A percentile compares a stretch with the other conserved stretches of the same genome.
phyloP scores from a whole-genome alignment of 2,797 vertebrate genomes.

The Cossypha caffra region DNA sequence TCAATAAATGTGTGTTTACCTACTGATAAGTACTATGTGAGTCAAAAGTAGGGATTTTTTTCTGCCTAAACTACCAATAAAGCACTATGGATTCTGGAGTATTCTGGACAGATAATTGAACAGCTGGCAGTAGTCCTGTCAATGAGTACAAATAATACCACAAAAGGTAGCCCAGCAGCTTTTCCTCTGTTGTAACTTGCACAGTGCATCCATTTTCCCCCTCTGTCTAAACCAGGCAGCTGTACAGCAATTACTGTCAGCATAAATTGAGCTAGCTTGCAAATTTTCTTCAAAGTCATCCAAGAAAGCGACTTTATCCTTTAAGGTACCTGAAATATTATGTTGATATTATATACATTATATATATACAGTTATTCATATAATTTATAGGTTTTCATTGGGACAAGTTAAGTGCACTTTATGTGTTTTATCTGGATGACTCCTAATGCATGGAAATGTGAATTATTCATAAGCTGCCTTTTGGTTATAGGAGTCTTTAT shows the following conservation, averaged over 20 bases:
- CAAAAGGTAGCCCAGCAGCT: background rate
- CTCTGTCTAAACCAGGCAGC: background rate
- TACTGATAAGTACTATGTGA: background rate
- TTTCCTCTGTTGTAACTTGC: background rate
- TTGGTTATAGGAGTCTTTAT: slow-evolving; percentile 61
- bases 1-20: background rate
- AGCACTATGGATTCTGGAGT: background rate
- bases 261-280: slow-evolving; percentile 35
- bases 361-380: slow-evolving; percentile 53
- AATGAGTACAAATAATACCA: background rate
- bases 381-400: slow-evolving; percentile 62
- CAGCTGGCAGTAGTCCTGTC: background rate
- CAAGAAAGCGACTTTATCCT: slow-evolving; percentile 46
- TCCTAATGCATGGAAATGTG: slow-evolving; percentile 64
- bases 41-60: background rate
- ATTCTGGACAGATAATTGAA: background rate
- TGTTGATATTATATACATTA: slow-evolving; percentile 49
- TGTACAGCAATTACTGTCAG: slow-evolving; percentile 27
- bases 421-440: slow-evolving; percentile 46
- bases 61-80: background rate
- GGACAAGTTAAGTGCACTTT: slow-evolving; percentile 64
- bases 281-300: slow-evolving; percentile 49
- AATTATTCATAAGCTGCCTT: slow-evolving; percentile 73
- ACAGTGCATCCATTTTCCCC: background rate
- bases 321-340: slow-evolving; percentile 55